These are phyloP conservation scores for Platycheirus rosarum DNA, from an alignment of 2,888 invertebrate species.

Conservation along the genomic window DNA sequence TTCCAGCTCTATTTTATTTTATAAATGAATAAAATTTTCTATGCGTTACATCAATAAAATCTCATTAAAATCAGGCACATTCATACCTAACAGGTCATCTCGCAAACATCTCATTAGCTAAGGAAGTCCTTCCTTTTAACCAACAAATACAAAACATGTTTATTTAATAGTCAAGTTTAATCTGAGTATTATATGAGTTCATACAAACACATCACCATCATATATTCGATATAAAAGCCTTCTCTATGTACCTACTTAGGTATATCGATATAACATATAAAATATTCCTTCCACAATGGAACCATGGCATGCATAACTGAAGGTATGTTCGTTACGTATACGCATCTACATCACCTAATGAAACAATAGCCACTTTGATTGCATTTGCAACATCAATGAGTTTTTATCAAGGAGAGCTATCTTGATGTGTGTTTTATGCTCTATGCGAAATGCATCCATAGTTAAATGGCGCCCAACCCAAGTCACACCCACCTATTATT, in stretches of 20 bases:
- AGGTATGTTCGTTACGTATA: constrained; percentile 17
- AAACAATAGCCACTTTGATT: constrained; percentile 74
- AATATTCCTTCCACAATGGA: neutral
- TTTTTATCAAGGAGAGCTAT: constrained; percentile 50
- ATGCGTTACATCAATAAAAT: too few species aligned
- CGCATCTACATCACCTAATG: constrained; percentile 65
- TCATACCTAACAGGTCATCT: too few species aligned
- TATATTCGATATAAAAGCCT: neutral
- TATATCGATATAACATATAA: neutral
- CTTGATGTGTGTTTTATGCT: constrained; percentile 39
- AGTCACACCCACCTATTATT: constrained; percentile 74
- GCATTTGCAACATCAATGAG: constrained; percentile 74
- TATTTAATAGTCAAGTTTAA: constrained; percentile 69
- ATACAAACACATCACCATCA: constrained; percentile 14
- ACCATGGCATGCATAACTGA: neutral
- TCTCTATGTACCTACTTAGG: neutral
- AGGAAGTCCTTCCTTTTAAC: constrained; percentile 31
- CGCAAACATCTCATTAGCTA: constrained; percentile 17
- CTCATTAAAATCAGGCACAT: constrained; percentile 12
- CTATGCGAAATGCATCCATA: constrained; percentile 50
- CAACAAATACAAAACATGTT: constrained; percentile 60
- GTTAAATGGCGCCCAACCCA: constrained; percentile 71
- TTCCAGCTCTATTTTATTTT: too few species aligned
- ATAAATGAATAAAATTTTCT: too few species aligned
- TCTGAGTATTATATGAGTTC: constrained; percentile 49